These are phyloP conservation scores for Marmota flaviventris DNA, from an alignment of 2,113 vertebrate genomes.

Conservation along the genomic window DNA sequence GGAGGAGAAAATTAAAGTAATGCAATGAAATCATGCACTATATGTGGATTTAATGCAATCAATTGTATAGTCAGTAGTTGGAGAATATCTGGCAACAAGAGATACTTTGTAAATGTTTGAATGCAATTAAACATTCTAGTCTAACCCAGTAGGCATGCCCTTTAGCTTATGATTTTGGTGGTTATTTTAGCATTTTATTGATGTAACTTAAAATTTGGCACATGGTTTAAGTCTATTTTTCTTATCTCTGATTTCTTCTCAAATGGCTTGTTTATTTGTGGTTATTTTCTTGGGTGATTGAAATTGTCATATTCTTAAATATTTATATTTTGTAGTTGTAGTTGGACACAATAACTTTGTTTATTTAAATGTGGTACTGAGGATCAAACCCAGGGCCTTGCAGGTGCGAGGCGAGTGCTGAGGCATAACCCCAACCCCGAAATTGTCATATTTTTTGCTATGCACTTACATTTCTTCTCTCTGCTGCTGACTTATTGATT, in stretches of 20 bases:
- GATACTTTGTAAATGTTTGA: background rate
- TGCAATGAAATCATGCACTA: background rate
- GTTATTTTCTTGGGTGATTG: background rate
- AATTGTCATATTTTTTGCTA: background rate
- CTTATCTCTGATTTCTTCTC: slow-evolving; percentile 23
- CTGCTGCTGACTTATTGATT: background rate
- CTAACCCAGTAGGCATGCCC: background rate
- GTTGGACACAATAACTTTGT: too few species aligned
- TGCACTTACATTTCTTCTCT: background rate
- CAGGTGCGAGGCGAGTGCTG: too few species aligned
- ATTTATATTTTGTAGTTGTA: too few species aligned
- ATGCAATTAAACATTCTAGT: background rate
- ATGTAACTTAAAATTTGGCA: slow-evolving; percentile 8
- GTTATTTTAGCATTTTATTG: slow-evolving; percentile 54
- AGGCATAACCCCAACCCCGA: too few species aligned
- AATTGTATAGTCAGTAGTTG: background rate
- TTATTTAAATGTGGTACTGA: too few species aligned
- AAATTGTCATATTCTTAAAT: background rate
- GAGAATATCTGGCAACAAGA: background rate
- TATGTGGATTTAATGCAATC: background rate
- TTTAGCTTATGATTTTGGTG: slow-evolving; percentile 42
- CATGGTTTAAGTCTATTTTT: slow-evolving; percentile 27
- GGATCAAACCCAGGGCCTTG: too few species aligned
- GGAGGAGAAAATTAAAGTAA: background rate
- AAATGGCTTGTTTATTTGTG: slow-evolving; percentile 2